Base-by-base conservation (phyloP, 2,113 vertebrate genomes). In the Rhinogobius similis region DNA sequence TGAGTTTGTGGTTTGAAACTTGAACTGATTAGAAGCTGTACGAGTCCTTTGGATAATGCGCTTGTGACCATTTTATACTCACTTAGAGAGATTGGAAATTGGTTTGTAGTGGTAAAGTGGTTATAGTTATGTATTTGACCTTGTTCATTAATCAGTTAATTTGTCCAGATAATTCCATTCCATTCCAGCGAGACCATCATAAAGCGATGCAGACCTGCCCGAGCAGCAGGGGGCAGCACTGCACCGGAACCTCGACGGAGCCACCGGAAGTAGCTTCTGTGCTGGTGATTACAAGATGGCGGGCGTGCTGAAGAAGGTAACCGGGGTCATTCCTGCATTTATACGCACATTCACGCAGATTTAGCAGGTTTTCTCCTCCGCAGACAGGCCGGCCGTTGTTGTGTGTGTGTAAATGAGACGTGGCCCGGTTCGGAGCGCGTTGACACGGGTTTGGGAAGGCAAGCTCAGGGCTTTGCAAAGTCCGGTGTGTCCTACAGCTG, bases 281-380 rank as follows among this genome's bases (percentile, higher is more conserved):
- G 29, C 18, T n/a, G 18, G 3, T 38, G 58, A n/a, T 20, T 29
- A 61, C 58, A 61, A 61, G 27, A 94, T 94, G 93, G 90, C 93
- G 1, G 92, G 90, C 1, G 14, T 92, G 10, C 29, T 94, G 14
- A 94, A 93, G 23, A 94, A 93, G 92, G 93, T 93, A 90, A 20
- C 74, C 21, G 81, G 92, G 92, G 92, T 94, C 93, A 92, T 62
- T 23, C 67, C 23, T 32, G 10, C 1, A 23, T 9, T 23, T n/a
- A 21, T 3, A 52, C 2, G 12, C 11, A 52, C n/a, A 20, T 32
- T 29, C 23, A 26, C 13, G 4, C 48, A 26, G 1, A 26, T 55
- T 24, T 24, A 5, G 11, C 11, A 13, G 1, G 11, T 14, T 14
- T 55, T 16, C 2, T 16, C 12, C 26, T 6, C 1, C 26, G 16